Evolutionary conservation across 37 sponge, comb jelly and placozoan species (phyloP), one percentile per base, ranked within the genome.

Genomic region (Haliclona indistincta): DNA sequence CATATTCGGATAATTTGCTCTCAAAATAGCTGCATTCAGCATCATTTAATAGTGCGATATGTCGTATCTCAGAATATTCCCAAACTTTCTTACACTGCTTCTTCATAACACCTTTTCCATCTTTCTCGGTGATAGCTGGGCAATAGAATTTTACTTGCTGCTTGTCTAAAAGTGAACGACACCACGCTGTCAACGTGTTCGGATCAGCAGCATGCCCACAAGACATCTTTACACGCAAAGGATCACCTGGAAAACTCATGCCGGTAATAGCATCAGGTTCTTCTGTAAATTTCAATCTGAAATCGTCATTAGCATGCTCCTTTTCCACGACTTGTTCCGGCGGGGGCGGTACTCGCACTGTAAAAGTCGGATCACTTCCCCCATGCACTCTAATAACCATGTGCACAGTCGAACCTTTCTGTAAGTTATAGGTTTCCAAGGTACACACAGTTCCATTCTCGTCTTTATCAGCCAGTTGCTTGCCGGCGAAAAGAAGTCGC

Each of bases 151-250:
- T 60, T 4, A 41, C 78, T 17, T 43, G 26, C 7, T 63, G 63
- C 28, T 77, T 29, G 34, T 77, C 78, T 3, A 84, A 34, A 20
- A 84, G 39, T 25, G 78, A 78, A 25, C 85, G 70, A 52, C 86
- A 84, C 72, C 69, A 79, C 3, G 63, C 71, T 38, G 79, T 79
- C 0, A 84, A 64, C 20, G 79, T 51, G 52, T 78, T 71, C 0
- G 86, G 73, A 63, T 84, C 86, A 7, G 79, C 79, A 25, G 79
- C 64, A 70, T 84, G 86, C 0, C 73, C 72, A 70, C 86, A 84
- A 0, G 79, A 56, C 86, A 84, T 84, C 23, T 49, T 26, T 47
- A 70, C 79, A 23, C 86, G 23, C 53, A 37, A 62, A 7, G 63
- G 55, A 34, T 41, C 70, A 22, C 64, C 83, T 6, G 38, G 44